Conservation (phyloP, 2,113 vertebrate genomes). For the Sula dactylatra region DNA sequence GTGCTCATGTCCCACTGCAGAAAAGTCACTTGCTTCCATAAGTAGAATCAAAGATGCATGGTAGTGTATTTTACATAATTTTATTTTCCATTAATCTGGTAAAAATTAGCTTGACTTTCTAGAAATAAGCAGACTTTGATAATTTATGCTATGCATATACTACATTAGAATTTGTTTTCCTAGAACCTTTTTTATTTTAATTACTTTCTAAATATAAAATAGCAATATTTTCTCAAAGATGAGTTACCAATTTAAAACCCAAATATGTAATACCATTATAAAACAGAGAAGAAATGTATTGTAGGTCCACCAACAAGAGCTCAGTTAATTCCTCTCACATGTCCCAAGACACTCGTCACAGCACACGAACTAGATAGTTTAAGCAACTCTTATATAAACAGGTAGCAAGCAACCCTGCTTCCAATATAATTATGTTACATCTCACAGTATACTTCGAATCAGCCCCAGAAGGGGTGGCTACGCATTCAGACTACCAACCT, state of each 20-base stretch:
- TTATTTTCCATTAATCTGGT: background rate
- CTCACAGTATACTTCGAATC: background rate
- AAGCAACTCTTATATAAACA: background rate
- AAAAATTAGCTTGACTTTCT: background rate
- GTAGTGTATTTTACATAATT: background rate
- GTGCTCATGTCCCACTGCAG: background rate
- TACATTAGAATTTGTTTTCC: background rate
- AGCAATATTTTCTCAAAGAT: background rate
- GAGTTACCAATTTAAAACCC: background rate
- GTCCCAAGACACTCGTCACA: background rate
- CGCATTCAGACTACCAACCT: background rate
- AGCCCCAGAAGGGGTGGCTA: background rate
- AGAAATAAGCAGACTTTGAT: background rate
- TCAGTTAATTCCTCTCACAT: background rate
- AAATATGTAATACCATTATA: background rate
- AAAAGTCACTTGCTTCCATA: background rate
- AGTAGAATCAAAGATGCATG: background rate
- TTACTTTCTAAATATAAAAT: background rate
- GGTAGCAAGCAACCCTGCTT: background rate
- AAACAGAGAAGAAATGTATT: background rate
- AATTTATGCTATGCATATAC: background rate
- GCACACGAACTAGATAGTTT: rapidly evolving
- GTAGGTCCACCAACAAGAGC: background rate
- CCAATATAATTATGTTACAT: background rate
- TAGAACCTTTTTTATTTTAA: background rate